A percentile compares a stretch with the other conserved stretches of the same genome.
Evolutionary conservation across 2,888 invertebrate genomes (phyloP).

Genomic region (Priapulus caudatus): DNA sequence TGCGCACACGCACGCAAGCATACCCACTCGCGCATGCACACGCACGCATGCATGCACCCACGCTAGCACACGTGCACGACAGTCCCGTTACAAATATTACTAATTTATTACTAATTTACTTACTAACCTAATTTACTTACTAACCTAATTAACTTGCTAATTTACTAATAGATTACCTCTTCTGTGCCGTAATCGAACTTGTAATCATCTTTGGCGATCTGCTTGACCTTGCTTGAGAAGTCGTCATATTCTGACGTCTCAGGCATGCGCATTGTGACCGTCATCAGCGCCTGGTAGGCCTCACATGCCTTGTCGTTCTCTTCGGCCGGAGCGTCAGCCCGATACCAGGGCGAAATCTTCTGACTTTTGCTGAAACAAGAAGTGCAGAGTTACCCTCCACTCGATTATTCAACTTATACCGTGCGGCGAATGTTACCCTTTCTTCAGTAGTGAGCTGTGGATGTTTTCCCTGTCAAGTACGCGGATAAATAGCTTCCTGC

Average conservation of each 20-base stretch:
- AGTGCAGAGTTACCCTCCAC: too few species aligned
- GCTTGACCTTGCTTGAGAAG: conserved; percentile 56
- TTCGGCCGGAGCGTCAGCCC: conserved; percentile 61
- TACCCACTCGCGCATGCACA: too few species aligned
- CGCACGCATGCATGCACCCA: too few species aligned
- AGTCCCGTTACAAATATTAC: conserved; percentile 9
- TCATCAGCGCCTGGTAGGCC: conserved; percentile 74
- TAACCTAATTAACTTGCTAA: too few species aligned
- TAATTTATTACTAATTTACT: not conserved
- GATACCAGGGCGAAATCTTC: conserved; percentile 65
- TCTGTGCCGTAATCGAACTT: conserved; percentile 32
- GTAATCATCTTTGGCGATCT: conserved; percentile 32
- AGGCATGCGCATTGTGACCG: conserved; percentile 60
- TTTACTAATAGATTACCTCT: too few species aligned
- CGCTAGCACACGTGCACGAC: too few species aligned
- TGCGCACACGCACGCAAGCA: too few species aligned
- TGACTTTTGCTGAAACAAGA: not conserved
- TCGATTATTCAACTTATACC: too few species aligned
- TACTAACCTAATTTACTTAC: not conserved
- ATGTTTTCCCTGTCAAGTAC: too few species aligned
- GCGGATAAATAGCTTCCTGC: too few species aligned
- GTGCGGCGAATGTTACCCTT: too few species aligned
- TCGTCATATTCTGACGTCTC: conserved; percentile 57
- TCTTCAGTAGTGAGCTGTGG: too few species aligned
- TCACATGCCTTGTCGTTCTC: conserved; percentile 68